These are phyloP conservation scores for Ranitomeya variabilis DNA, from an alignment of 2,113 vertebrate genomes.

Conservation along the genomic window DNA sequence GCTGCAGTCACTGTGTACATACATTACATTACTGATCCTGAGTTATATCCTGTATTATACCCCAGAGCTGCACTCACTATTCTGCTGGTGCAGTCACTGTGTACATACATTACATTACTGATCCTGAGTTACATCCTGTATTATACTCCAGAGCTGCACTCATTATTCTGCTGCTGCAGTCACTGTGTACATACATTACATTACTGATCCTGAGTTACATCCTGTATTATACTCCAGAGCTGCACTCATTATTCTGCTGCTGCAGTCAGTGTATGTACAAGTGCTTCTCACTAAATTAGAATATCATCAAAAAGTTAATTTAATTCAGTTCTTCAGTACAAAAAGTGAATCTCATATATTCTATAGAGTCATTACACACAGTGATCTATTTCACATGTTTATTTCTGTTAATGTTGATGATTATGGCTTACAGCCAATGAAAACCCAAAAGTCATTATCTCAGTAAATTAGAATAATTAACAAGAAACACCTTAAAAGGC, in stretches of 20 bases:
- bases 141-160: background rate
- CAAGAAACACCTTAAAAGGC: no score
- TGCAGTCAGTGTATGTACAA: background rate
- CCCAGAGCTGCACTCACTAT: background rate
- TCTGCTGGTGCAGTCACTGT: background rate
- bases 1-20: background rate
- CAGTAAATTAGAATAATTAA: no score
- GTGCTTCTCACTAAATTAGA: no score
- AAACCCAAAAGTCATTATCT: no score
- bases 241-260: background rate
- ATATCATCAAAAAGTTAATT: no score
- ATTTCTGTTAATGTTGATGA: no score
- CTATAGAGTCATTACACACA: no score
- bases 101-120: background rate
- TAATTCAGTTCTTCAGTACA: no score
- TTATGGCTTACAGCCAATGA: no score
- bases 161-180: background rate
- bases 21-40: background rate
- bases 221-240: background rate
- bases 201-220: background rate
- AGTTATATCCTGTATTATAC: background rate
- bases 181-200: background rate
- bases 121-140: background rate
- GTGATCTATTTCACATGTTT: no score
- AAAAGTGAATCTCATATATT: no score